A percentile compares a stretch with the other conserved stretches of the same genome.
Conservation (phyloP, 2,888 invertebrate species). For the Euplagia quadripunctaria region DNA sequence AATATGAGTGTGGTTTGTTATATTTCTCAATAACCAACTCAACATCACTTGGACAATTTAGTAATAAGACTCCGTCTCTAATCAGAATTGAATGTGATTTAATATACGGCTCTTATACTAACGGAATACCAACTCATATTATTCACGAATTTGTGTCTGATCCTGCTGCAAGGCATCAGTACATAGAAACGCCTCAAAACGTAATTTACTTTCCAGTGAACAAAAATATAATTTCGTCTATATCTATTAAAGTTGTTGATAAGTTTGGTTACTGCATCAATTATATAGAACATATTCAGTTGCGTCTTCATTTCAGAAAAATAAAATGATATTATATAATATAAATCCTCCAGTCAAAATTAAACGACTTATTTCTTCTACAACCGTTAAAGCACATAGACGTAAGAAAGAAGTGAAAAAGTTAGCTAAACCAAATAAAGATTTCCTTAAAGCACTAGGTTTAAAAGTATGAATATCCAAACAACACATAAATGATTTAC, state of each 20-base stretch:
- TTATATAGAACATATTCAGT: conserved; percentile 17
- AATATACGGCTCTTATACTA: conserved; percentile 16
- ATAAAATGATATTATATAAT: conserved; percentile 4
- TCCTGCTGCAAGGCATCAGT: not conserved
- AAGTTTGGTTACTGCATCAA: conserved; percentile 21
- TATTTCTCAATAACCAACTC: conserved; percentile 19
- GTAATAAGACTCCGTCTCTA: conserved; percentile 13
- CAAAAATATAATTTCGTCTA: conserved; percentile 26
- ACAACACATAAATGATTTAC: too few relatives aligned
- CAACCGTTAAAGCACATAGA: too few relatives aligned
- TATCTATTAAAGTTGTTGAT: conserved; percentile 26
- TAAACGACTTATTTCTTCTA: too few relatives aligned
- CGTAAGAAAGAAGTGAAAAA: too few relatives aligned
- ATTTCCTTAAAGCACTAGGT: too few relatives aligned
- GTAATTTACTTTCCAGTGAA: conserved; percentile 32
- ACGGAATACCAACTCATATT: conserved; percentile 24
- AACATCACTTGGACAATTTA: conserved; percentile 3
- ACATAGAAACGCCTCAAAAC: conserved; percentile 26
- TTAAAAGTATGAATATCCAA: too few relatives aligned
- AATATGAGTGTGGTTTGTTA: conserved; percentile 16
- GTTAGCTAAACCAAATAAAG: too few relatives aligned
- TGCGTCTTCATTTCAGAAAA: conserved; percentile 13
- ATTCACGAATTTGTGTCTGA: conserved; percentile 16
- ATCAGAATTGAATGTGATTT: conserved; percentile 24
- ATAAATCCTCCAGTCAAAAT: too few relatives aligned